Percentiles rank a stretch among this genome's conserved stretches.
These are phyloP conservation scores for Drosophila mettleri DNA, from an alignment of 2,888 invertebrate genomes.

Conservation along the genomic window DNA sequence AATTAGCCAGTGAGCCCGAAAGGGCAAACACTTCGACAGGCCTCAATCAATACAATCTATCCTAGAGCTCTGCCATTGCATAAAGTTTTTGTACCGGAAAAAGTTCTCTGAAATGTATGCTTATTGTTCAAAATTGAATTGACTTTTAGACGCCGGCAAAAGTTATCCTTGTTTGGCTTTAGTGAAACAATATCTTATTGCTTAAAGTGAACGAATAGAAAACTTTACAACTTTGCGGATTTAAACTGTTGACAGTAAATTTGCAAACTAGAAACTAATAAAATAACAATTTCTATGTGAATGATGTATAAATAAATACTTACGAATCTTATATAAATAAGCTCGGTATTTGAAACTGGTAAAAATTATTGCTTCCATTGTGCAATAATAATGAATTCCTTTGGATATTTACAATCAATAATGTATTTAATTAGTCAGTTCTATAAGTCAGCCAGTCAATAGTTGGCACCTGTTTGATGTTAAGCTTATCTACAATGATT, in stretches of 20 bases:
- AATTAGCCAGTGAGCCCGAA: constrained; percentile 54
- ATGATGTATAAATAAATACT: too few relatives aligned
- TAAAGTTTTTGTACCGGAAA: constrained; percentile 20
- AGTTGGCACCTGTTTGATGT: neutral
- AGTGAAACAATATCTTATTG: constrained; percentile 8
- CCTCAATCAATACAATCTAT: constrained; percentile 41
- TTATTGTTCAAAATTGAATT: constrained; percentile 43
- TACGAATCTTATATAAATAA: too few relatives aligned
- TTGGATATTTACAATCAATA: too few relatives aligned
- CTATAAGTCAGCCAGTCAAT: neutral
- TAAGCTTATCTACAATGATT: neutral
- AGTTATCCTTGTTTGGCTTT: neutral
- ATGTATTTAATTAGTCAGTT: neutral
- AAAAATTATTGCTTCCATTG: too few relatives aligned
- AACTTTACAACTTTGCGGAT: neutral
- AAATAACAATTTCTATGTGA: too few relatives aligned
- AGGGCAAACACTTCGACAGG: constrained; percentile 23
- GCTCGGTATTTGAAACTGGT: too few relatives aligned
- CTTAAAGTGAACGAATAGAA: too few relatives aligned
- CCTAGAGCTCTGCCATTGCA: constrained; percentile 11
- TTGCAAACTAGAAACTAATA: too few relatives aligned
- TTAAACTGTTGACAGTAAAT: neutral
- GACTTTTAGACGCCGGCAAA: constrained; percentile 19
- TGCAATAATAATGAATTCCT: too few relatives aligned
- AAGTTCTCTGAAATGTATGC: constrained; percentile 25